A percentile compares a stretch with the other conserved stretches of the same genome.
phyloP scores from a whole-genome alignment of 2,797 vertebrate genomes.

The Pempheris klunzingeri region DNA sequence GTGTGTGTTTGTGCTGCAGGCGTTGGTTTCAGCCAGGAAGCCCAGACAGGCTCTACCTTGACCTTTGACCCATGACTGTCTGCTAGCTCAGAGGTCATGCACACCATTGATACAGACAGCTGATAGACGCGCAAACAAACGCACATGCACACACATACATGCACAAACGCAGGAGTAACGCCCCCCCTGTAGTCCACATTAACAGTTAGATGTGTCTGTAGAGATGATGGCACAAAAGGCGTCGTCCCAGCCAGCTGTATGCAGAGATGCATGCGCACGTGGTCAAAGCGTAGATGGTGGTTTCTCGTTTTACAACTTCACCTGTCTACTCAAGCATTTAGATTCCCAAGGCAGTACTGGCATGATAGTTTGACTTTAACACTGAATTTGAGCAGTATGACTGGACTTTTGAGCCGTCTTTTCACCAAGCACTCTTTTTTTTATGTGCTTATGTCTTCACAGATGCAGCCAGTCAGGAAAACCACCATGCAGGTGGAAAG shows the following conservation, averaged over 20 bases:
- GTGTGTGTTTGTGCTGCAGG: constrained; percentile 65
- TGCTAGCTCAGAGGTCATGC: constrained; percentile 81
- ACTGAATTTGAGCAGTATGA: background rate
- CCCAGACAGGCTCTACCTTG: constrained; percentile 86
- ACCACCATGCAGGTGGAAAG: constrained; percentile 25
- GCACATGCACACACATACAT: constrained; percentile 34
- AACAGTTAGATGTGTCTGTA: constrained; percentile 52
- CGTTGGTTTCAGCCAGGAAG: constrained; percentile 79
- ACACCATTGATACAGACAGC: constrained; percentile 83
- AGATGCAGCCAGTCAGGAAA: constrained; percentile 50
- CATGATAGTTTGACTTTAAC: background rate
- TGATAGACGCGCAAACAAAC: constrained; percentile 73
- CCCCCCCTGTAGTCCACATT: constrained; percentile 32
- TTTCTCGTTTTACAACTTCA: background rate
- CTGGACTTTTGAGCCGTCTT: background rate
- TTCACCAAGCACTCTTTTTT: constrained; percentile 28
- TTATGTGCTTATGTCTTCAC: constrained; percentile 61
- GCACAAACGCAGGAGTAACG: constrained; percentile 6
- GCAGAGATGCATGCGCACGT: constrained; percentile 4
- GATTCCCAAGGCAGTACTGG: background rate
- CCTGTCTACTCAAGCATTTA: background rate
- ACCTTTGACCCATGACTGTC: constrained; percentile 86
- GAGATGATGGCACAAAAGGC: constrained; percentile 41
- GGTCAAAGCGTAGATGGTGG: constrained; percentile 15
- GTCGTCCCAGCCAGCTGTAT: constrained; percentile 29